Base-by-base conservation (phyloP, 2,113 vertebrate species). In the Brachyhypopomus gauderio region DNA sequence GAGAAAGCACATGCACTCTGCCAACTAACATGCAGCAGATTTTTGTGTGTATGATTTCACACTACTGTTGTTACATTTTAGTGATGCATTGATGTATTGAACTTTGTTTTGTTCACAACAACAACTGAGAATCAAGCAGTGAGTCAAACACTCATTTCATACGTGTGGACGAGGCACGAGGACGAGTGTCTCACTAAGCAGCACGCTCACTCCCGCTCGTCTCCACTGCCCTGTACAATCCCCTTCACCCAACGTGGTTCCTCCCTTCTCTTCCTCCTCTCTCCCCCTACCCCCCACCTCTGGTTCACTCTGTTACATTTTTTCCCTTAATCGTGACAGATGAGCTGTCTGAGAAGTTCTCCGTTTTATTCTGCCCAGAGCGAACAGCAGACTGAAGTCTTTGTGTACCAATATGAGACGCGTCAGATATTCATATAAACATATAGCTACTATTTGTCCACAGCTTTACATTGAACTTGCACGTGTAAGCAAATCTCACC, bases 201-300 rank as follows among this genome's bases (percentile, higher is more conserved):
- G 75, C 81, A 27, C 36, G 59, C 55, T 76, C 67, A 67, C 63
- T 78, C 55, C 41, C 19, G 85, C 71, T 4, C 17, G 3, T 77
- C 80, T 77, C 85, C 84, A 78, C 77, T 88, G 85, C 52, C 41
- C 77, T 77, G 72, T 60, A 20, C 22, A 34, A 12, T 34, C 22
- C 71, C 69, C 60, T 16, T 62, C 56, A 36, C 30, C 30, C 1
- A 3, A 30, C 30, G 30, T 30, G 30, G 30, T 30, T 30, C 30
- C 30, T 41, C 6, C 8, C 63, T 11, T 48, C 62, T 83, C 30
- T 62, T 41, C 62, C 48, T 22, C 70, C 70, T 60, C 77, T n/a
- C 82, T 12, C 41, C 48, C 56, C 34, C 30, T 58, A 48, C 58
- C 20, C 59, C 75, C 30, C 77, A 59, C 64, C 45, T 38, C 58